phyloP scores from a whole-genome alignment of 1,140 invertebrate genomes.

The Eurytemora carolleeae region DNA sequence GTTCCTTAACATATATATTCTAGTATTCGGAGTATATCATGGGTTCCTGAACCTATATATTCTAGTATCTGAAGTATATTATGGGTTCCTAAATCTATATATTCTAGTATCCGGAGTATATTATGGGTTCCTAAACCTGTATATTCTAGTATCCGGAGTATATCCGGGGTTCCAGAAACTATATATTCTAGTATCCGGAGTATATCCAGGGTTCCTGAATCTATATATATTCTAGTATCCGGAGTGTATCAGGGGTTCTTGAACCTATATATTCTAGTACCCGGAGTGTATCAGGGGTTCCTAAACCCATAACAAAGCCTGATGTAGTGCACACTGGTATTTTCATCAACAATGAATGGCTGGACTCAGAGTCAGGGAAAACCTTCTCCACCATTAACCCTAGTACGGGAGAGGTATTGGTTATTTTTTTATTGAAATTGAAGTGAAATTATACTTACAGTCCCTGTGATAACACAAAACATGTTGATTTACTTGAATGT shows the following conservation, averaged over 20 bases:
- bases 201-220: too few species aligned
- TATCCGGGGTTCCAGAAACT: background rate
- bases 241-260: background rate
- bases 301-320: background rate
- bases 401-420: slow-evolving; percentile 51
- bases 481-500: too few species aligned
- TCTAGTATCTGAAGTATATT: background rate
- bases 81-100: background rate
- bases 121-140: background rate
- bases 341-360: slow-evolving; percentile 96
- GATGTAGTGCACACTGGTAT: slow-evolving; percentile 28
- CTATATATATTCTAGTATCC: too few species aligned
- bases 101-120: background rate
- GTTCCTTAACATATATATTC: background rate
- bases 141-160: background rate
- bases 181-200: too few species aligned
- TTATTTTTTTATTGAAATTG: too few species aligned
- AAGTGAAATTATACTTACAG: too few species aligned
- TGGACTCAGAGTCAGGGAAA: slow-evolving; percentile 61
- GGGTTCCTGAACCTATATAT: background rate
- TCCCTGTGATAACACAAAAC: too few species aligned
- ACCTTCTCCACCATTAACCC: slow-evolving; percentile 80
- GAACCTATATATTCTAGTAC: background rate
- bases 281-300: background rate
- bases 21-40: background rate